A percentile compares a stretch with the other conserved stretches of the same genome.
These are phyloP conservation scores for Cotesia glomerata DNA, from an alignment of 1,140 invertebrate species.

Conservation along the genomic window DNA sequence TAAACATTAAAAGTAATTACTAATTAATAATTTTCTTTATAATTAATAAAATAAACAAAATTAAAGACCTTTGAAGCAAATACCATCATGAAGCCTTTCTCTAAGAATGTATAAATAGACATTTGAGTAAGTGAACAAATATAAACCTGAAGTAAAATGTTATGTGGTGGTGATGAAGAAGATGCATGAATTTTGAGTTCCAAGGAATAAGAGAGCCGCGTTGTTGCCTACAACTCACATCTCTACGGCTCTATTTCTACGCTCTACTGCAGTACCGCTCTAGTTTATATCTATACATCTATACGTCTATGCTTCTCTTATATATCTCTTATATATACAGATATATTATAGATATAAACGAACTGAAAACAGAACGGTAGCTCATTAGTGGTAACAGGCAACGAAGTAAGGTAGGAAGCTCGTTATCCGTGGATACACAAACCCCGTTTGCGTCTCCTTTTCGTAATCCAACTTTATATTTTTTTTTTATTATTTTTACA, in stretches of 20 bases:
- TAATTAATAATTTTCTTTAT: neutral
- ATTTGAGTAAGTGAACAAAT: neutral
- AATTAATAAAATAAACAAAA: neutral
- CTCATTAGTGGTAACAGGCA: constrained; percentile 59
- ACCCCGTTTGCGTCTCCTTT: constrained; percentile 34
- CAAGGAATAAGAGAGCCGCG: neutral
- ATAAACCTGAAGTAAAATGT: constrained; percentile 1
- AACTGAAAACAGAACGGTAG: constrained; percentile 55
- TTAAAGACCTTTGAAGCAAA: neutral
- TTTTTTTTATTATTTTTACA: neutral
- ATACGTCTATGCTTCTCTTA: no score
- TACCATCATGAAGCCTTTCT: no score
- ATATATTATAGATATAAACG: constrained; percentile 7
- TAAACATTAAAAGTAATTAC: neutral
- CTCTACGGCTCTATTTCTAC: neutral
- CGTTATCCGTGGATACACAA: constrained; percentile 59
- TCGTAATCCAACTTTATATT: constrained; percentile 4
- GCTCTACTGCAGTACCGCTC: no score
- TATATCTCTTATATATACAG: neutral
- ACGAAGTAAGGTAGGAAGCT: constrained; percentile 57
- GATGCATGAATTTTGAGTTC: constrained; percentile 2
- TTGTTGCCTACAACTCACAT: neutral
- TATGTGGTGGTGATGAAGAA: neutral
- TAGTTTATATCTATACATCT: no score
- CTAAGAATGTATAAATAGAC: no score